Conservation (phyloP, 2,113 vertebrate genomes). For the Spheniscus mendiculus region DNA sequence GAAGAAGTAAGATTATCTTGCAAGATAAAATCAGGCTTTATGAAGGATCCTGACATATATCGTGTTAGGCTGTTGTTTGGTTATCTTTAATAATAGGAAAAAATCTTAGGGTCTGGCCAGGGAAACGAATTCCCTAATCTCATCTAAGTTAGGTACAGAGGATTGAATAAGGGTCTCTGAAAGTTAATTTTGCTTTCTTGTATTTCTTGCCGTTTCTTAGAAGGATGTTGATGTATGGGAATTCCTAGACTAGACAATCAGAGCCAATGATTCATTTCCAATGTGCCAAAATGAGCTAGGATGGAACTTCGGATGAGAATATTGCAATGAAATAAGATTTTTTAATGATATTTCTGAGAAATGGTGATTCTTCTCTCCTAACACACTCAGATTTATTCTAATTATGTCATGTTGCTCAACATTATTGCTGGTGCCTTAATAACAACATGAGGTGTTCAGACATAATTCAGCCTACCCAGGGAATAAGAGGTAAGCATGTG, state of each 20-base stretch:
- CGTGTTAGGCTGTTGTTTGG: neutral
- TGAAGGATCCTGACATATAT: neutral
- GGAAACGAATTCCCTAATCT: slow-evolving; percentile 41
- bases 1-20: neutral
- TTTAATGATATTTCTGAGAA: slow-evolving; percentile 44
- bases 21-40: neutral
- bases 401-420: neutral
- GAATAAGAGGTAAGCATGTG: neutral
- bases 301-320: slow-evolving; percentile 15
- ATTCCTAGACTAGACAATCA: slow-evolving; percentile 24
- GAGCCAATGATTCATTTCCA: slow-evolving; percentile 53
- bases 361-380: neutral
- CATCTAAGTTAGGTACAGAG: slow-evolving; percentile 3
- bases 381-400: neutral
- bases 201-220: slow-evolving; percentile 21
- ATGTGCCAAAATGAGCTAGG: slow-evolving; percentile 15
- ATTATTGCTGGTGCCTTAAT: neutral
- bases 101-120: neutral
- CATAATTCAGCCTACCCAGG: neutral
- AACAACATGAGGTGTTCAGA: neutral
- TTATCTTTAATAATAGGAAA: neutral
- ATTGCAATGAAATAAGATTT: slow-evolving; percentile 41
- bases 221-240: slow-evolving; percentile 30
- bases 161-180: neutral
- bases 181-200: slow-evolving; percentile 31